Evolutionary conservation across 1,140 invertebrate genomes (phyloP).

Genomic region (Andricus grossulariae): DNA sequence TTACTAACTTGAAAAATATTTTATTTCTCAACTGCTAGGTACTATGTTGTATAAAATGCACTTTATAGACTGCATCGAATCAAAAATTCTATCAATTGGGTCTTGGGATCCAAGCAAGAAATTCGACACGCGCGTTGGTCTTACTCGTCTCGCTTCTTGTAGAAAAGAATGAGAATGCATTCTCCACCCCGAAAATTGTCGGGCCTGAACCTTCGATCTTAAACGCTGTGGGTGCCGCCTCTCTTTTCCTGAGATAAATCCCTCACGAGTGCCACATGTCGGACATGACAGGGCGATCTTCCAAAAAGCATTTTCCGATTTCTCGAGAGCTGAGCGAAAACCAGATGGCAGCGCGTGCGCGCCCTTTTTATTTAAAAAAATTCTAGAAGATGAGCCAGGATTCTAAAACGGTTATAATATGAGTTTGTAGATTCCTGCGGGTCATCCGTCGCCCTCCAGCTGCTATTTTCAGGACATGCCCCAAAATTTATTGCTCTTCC

Average conservation of each 20-base stretch:
- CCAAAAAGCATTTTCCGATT: slow-evolving; percentile 57
- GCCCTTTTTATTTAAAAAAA: slow-evolving; percentile 17
- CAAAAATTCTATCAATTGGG: slow-evolving; percentile 34
- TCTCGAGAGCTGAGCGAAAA: slow-evolving; percentile 33
- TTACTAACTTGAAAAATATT: too few relatives aligned
- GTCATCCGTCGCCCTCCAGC: slow-evolving; percentile 29
- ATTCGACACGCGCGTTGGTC: not conserved
- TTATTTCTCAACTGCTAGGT: too few relatives aligned
- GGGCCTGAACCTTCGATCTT: slow-evolving; percentile 1
- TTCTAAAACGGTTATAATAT: not conserved
- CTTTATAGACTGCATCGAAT: slow-evolving; percentile 5
- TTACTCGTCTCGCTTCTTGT: not conserved
- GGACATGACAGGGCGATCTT: slow-evolving; percentile 42
- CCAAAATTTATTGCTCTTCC: slow-evolving; percentile 14
- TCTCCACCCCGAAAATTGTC: slow-evolving; percentile 17
- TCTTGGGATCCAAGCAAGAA: slow-evolving; percentile 21
- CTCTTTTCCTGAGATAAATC: slow-evolving; percentile 52
- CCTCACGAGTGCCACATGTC: slow-evolving; percentile 66
- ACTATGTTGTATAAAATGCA: not conserved
- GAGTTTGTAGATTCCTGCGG: slow-evolving; percentile 9
- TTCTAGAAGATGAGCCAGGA: slow-evolving; percentile 23
- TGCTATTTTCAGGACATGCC: slow-evolving; percentile 12
- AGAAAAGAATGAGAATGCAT: slow-evolving; percentile 25
- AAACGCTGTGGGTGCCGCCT: slow-evolving; percentile 24
- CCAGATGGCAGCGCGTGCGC: slow-evolving; percentile 48